A percentile compares a stretch with the other conserved stretches of the same genome.
These are phyloP conservation scores for Chloromyia formosa DNA, from an alignment of 2,888 invertebrate species.

Conservation along the genomic window DNA sequence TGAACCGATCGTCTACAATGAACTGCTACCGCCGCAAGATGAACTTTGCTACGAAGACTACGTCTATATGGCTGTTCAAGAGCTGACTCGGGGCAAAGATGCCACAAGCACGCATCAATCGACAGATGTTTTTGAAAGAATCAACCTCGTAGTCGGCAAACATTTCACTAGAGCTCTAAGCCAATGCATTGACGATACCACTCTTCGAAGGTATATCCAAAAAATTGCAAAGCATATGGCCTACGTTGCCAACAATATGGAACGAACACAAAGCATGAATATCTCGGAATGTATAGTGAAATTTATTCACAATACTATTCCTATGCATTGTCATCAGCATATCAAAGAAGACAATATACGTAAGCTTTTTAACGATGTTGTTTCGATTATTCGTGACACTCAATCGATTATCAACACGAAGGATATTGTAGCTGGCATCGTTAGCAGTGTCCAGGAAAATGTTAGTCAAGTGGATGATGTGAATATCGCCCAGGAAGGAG, in stretches of 20 bases:
- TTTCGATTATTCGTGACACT: conserved; percentile 58
- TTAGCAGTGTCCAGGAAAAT: conserved; percentile 45
- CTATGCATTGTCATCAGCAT: conserved; percentile 59
- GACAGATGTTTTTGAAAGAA: conserved; percentile 57
- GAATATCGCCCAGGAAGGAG: conserved; percentile 44
- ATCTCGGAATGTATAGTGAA: conserved; percentile 55
- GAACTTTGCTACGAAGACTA: conserved; percentile 51
- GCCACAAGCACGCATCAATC: conserved; percentile 54
- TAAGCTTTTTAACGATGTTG: conserved; percentile 58
- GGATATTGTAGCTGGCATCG: conserved; percentile 51
- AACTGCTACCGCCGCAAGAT: conserved; percentile 53
- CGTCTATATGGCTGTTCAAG: conserved; percentile 54
- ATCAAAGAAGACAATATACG: conserved; percentile 57
- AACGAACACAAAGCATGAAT: conserved; percentile 55
- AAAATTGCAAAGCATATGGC: conserved; percentile 59
- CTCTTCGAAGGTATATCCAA: conserved; percentile 57
- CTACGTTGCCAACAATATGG: conserved; percentile 60
- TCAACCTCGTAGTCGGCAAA: conserved; percentile 58
- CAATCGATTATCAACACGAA: conserved; percentile 57
- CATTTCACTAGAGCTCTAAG: conserved; percentile 56
- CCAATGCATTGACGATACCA: conserved; percentile 54
- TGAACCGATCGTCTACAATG: conserved; percentile 44
- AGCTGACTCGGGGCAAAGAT: conserved; percentile 55
- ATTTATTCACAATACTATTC: conserved; percentile 58
- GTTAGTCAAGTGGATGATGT: conserved; percentile 11